Percentiles rank a stretch among this genome's conserved stretches.
phyloP scores from a whole-genome alignment of 2,797 vertebrate species.

The Halcyon smyrnensis region DNA sequence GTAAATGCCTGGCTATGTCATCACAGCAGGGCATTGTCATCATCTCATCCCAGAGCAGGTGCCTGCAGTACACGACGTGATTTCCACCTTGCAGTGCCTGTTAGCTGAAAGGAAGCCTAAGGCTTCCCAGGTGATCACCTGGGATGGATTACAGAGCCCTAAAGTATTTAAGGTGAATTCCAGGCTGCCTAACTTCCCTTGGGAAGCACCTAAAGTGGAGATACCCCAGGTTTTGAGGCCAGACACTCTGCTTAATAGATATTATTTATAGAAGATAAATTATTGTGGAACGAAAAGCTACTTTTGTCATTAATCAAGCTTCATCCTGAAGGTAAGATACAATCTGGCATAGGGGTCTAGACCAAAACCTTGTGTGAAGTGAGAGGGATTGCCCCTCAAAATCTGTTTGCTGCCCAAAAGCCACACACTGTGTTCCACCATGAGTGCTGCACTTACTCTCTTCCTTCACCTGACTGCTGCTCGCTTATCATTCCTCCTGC shows the following conservation, averaged over 20 bases:
- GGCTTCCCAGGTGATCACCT: neutral
- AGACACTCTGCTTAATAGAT: neutral
- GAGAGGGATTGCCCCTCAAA: neutral
- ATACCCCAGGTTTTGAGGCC: rapidly evolving
- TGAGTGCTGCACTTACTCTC: neutral
- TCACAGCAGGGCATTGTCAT: neutral
- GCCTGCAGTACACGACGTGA: neutral
- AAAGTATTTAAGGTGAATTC: neutral
- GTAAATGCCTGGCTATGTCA: neutral
- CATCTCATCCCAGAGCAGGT: neutral
- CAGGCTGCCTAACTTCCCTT: rapidly evolving
- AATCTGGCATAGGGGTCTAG: neutral
- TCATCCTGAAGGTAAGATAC: neutral
- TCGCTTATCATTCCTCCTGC: slow-evolving; percentile 39
- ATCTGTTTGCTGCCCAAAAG: neutral
- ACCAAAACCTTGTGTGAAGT: neutral
- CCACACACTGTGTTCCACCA: rapidly evolving
- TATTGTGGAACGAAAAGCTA: neutral
- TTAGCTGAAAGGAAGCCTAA: neutral
- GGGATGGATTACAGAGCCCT: neutral
- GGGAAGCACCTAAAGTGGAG: neutral
- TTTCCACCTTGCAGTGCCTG: neutral
- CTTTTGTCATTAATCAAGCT: neutral
- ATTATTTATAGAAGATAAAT: neutral
- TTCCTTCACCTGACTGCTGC: slow-evolving; percentile 48